phyloP scores from a whole-genome alignment of 37 sponge, comb jelly and placozoan genomes.

The Chondrilla cf. caribensis region DNA sequence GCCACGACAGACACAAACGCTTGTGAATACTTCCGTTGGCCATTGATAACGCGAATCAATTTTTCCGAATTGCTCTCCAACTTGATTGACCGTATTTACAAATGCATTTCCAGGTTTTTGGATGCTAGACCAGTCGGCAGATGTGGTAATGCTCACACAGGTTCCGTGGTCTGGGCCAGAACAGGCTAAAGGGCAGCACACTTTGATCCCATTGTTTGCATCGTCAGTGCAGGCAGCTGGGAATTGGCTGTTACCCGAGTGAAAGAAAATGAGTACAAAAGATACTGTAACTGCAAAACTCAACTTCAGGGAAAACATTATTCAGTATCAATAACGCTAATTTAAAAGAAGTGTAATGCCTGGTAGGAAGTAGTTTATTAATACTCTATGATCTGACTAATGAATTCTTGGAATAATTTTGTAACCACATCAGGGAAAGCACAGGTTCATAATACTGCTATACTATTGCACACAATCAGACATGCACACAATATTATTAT shows the following conservation, averaged over 20 bases:
- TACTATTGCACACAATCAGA: too few relatives aligned
- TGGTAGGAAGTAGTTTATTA: too few relatives aligned
- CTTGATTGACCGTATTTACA: background rate
- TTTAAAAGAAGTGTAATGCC: too few relatives aligned
- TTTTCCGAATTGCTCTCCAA: background rate
- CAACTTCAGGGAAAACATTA: background rate
- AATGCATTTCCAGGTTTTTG: background rate
- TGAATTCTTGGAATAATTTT: too few relatives aligned
- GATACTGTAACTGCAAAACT: background rate
- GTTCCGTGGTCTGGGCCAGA: background rate
- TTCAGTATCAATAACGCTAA: too few relatives aligned
- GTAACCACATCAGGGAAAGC: too few relatives aligned
- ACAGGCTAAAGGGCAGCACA: background rate
- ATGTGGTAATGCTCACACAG: too few relatives aligned
- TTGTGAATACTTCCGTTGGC: background rate
- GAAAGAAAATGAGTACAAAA: background rate
- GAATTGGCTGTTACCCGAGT: background rate
- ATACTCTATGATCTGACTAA: too few relatives aligned
- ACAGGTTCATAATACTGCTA: too few relatives aligned
- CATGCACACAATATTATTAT: too few relatives aligned
- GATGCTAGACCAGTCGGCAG: too few relatives aligned
- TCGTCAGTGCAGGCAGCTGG: background rate
- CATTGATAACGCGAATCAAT: background rate
- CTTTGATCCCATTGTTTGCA: background rate
- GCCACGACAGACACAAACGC: background rate